phyloP scores from a whole-genome alignment of 30 jellyfish, hydroid and myxozoan genomes.

The Aurelia sp. region DNA sequence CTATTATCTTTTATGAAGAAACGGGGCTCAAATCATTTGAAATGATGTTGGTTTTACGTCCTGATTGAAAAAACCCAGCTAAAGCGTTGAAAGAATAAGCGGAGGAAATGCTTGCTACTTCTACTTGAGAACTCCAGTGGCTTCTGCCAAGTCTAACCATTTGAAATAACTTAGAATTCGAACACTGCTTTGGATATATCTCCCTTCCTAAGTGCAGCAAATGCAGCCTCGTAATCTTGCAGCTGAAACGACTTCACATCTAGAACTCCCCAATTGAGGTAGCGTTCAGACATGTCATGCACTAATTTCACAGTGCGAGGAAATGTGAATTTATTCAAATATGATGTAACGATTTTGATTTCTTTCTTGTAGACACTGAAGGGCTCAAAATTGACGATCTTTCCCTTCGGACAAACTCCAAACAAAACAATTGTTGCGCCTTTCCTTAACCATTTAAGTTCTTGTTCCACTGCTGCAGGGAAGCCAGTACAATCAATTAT shows the following conservation, averaged over 20 bases:
- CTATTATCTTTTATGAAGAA: too few relatives aligned
- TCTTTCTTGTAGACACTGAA: conserved; percentile 79
- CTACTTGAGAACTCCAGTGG: too few relatives aligned
- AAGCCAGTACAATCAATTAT: conserved; percentile 86
- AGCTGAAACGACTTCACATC: conserved; percentile 66
- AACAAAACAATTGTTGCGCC: conserved; percentile 87
- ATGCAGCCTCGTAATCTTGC: conserved; percentile 85
- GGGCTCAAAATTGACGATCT: conserved; percentile 74
- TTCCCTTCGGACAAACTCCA: conserved; percentile 89
- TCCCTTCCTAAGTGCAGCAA: conserved; percentile 76
- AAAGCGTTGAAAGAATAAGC: too few relatives aligned
- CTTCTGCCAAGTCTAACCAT: too few relatives aligned
- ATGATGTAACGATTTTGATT: conserved; percentile 75
- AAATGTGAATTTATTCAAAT: conserved; percentile 77
- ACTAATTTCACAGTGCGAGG: conserved; percentile 80
- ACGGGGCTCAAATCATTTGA: too few relatives aligned
- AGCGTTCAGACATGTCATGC: conserved; percentile 83
- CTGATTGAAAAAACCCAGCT: too few relatives aligned
- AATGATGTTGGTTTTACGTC: too few relatives aligned
- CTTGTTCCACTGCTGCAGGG: conserved; percentile 72
- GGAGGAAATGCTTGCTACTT: too few relatives aligned
- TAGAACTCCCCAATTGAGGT: conserved; percentile 69
- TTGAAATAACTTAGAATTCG: conserved; percentile 33
- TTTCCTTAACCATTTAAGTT: conserved; percentile 79
- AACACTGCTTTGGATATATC: conserved; percentile 87